A percentile compares a stretch with the other conserved stretches of the same genome.
phyloP scores from a whole-genome alignment of 2,113 vertebrate genomes.

The Malurus alboscapulatus region DNA sequence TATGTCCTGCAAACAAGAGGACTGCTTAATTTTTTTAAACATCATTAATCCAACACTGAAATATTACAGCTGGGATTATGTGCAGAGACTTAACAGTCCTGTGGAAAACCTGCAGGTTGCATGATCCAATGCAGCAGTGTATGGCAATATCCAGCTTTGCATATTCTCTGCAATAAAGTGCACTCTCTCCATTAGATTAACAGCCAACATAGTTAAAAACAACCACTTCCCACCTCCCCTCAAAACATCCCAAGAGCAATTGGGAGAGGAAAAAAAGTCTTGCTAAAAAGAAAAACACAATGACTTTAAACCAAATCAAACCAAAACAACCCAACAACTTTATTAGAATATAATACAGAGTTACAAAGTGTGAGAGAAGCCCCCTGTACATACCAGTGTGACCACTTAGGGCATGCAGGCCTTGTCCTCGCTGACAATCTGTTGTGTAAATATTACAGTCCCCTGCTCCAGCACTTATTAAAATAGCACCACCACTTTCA shows the following conservation, averaged over 20 bases:
- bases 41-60: background rate
- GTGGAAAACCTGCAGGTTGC: background rate
- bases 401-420: constrained; percentile 92
- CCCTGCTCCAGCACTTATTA: constrained; percentile 97
- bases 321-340: background rate
- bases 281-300: background rate
- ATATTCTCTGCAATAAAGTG: background rate
- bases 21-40: background rate
- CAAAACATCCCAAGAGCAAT: background rate
- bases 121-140: background rate
- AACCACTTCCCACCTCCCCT: background rate
- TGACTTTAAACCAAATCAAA: accelerated
- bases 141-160: background rate
- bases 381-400: constrained; percentile 80
- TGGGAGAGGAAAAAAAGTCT: background rate
- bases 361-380: background rate
- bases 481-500: constrained; percentile 93
- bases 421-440: constrained; percentile 93
- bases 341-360: background rate
- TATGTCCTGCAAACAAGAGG: constrained; percentile 82
- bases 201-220: background rate
- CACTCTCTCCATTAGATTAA: background rate
- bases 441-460: constrained; percentile 97
- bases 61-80: background rate
- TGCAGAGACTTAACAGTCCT: background rate